Percentiles rank a stretch among this genome's conserved stretches.
Conservation (phyloP, 2,113 vertebrate species). For the Tursiops truncatus region DNA sequence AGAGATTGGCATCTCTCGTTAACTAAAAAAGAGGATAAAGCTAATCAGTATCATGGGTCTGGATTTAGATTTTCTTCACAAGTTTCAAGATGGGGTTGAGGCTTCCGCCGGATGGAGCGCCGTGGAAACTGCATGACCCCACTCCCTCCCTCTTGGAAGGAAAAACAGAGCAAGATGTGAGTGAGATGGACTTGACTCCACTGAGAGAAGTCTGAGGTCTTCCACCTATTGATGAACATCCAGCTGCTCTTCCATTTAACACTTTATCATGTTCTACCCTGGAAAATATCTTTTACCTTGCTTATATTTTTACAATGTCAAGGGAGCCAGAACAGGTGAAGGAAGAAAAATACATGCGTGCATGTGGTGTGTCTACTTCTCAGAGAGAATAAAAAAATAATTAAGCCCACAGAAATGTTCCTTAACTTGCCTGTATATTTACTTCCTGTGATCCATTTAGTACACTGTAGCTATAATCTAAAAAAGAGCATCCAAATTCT, state of each 20-base stretch:
- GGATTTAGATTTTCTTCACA: background rate
- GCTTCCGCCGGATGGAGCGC: background rate
- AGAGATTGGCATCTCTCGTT: background rate
- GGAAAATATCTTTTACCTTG: background rate
- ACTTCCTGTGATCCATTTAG: background rate
- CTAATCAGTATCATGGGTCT: background rate
- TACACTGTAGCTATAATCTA: background rate
- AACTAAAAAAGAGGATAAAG: background rate
- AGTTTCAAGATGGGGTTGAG: background rate
- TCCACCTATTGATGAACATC: background rate
- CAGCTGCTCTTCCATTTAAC: background rate
- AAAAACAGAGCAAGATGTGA: background rate
- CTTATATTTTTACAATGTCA: background rate
- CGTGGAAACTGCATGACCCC: background rate
- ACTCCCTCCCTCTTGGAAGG: background rate
- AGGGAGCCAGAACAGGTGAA: background rate
- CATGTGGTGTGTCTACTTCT: background rate
- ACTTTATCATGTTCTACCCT: background rate
- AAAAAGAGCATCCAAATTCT: background rate
- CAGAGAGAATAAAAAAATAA: background rate
- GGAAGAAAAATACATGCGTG: background rate
- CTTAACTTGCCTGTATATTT: background rate
- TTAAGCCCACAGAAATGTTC: background rate
- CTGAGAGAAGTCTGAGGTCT: background rate
- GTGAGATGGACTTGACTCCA: background rate